Evolutionary conservation across 37 sponge, comb jelly and placozoan genomes (phyloP), one percentile per base, ranked within the genome.

Genomic region (Beroe ovata): DNA sequence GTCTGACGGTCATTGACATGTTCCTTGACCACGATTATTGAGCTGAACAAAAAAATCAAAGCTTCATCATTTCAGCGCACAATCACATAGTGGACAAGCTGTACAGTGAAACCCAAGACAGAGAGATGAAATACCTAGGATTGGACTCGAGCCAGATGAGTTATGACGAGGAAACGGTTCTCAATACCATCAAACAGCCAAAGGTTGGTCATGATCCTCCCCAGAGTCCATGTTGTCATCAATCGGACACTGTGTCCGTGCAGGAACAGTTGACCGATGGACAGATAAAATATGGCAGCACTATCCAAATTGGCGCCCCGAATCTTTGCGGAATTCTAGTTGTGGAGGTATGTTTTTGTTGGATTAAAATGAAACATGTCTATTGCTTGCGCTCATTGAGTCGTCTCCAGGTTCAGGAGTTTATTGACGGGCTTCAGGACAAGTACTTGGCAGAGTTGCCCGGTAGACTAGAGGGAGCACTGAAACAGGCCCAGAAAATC

Each of bases 331-430:
- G n/a, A n/a, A n/a, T n/a, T n/a, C n/a, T n/a, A n/a, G n/a, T n/a
- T n/a, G n/a, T n/a, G n/a, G n/a, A n/a, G n/a, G n/a, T n/a, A n/a
- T n/a, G n/a, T n/a, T n/a, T n/a, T n/a, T n/a, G n/a, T n/a, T n/a
- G n/a, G n/a, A n/a, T n/a, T n/a, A n/a, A n/a, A n/a, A n/a, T n/a
- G n/a, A n/a, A n/a, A n/a, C n/a, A n/a, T n/a, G n/a, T n/a, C n/a
- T n/a, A n/a, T n/a, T n/a, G n/a, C n/a, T n/a, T n/a, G n/a, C n/a
- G n/a, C n/a, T n/a, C n/a, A n/a, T n/a, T n/a, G n/a, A n/a, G n/a
- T n/a, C n/a, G n/a, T n/a, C n/a, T n/a, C n/a, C n/a, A 77, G 84
- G 84, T 77, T 1, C 84, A 77, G 38, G 23, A 33, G 26, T 77
- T 77, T 40, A 39, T 77, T 35, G 84, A 77, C 28, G 11, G 33